Conservation (phyloP, 2,797 vertebrate species). For the Lindbergichthys nudifrons region DNA sequence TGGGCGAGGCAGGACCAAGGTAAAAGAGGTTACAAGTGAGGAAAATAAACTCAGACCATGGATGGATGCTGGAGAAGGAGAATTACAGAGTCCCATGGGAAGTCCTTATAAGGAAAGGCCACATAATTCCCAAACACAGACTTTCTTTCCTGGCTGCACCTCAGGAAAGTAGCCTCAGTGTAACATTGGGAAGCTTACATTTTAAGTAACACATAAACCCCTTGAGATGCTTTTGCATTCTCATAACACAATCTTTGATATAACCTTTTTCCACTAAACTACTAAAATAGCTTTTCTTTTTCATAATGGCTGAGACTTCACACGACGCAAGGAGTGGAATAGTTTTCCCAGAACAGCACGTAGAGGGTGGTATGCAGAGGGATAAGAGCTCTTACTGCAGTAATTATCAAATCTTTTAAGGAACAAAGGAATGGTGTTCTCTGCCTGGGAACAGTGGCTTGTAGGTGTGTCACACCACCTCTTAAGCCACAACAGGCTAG, state of each 20-base stretch:
- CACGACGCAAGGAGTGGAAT: slow-evolving; percentile 17
- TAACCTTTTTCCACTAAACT: slow-evolving; percentile 44
- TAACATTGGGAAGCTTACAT: slow-evolving; percentile 63
- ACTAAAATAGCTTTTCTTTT: slow-evolving; percentile 15
- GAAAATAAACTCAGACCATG: slow-evolving; percentile 30
- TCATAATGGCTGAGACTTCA: slow-evolving; percentile 41
- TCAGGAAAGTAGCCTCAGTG: slow-evolving; percentile 47
- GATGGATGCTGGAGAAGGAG: slow-evolving; percentile 49
- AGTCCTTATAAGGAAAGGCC: slow-evolving; percentile 72
- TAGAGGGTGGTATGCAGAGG: slow-evolving; percentile 38
- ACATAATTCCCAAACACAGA: slow-evolving; percentile 69
- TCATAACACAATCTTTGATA: slow-evolving; percentile 46
- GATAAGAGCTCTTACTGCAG: slow-evolving; percentile 31
- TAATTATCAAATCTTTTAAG: slow-evolving; percentile 66
- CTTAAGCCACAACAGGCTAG: slow-evolving; percentile 33
- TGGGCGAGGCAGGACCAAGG: slow-evolving; percentile 24
- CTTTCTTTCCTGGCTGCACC: slow-evolving; percentile 63
- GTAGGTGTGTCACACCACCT: slow-evolving; percentile 52
- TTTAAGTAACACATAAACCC: slow-evolving; percentile 62
- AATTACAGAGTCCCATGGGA: slow-evolving; percentile 60
- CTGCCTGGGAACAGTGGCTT: slow-evolving; percentile 59
- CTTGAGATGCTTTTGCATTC: slow-evolving; percentile 59
- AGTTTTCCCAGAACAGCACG: slow-evolving; percentile 35
- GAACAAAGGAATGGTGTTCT: slow-evolving; percentile 69
- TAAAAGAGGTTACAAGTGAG: slow-evolving; percentile 8